Percentiles rank a stretch among this genome's conserved stretches.
phyloP scores from a whole-genome alignment of 2,888 invertebrate genomes.

The Aphelenchoides bicaudatus region DNA sequence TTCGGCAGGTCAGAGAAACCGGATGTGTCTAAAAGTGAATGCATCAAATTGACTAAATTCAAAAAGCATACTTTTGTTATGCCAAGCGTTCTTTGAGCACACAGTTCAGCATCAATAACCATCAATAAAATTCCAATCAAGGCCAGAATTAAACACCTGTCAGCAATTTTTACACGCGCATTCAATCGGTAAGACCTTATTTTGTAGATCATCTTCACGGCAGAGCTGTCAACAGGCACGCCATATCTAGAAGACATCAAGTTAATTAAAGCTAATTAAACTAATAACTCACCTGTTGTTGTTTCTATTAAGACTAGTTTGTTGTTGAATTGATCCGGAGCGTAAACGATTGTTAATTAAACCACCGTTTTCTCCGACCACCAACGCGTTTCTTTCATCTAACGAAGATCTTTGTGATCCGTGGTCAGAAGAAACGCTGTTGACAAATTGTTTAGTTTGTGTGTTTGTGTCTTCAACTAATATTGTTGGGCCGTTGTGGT shows the following conservation, averaged over 20 bases:
- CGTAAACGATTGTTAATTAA: no score
- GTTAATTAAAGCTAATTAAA: background rate
- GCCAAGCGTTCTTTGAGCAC: constrained; percentile 46
- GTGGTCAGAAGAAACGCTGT: constrained; percentile 12
- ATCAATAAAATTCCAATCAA: constrained; percentile 51
- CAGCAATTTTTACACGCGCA: constrained; percentile 42
- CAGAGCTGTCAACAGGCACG: constrained; percentile 53
- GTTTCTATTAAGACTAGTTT: constrained; percentile 33
- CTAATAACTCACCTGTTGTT: constrained; percentile 41
- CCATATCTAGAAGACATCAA: constrained; percentile 48
- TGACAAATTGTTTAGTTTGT: background rate
- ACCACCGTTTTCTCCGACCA: constrained; percentile 8
- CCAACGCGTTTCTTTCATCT: constrained; percentile 20
- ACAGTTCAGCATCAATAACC: constrained; percentile 56
- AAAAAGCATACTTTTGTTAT: no score
- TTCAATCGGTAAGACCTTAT: constrained; percentile 51
- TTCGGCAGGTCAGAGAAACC: constrained; percentile 44
- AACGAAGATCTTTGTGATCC: constrained; percentile 25
- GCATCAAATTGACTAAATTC: background rate
- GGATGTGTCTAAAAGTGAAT: constrained; percentile 32
- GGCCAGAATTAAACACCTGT: constrained; percentile 41
- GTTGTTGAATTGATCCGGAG: no score
- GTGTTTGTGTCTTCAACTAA: constrained; percentile 51
- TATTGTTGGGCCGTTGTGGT: constrained; percentile 46
- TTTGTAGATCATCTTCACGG: constrained; percentile 58